Evolutionary conservation across 2,888 invertebrate genomes (phyloP), one percentile per base, ranked within the genome.

Genomic region (Drosophila monieri): DNA sequence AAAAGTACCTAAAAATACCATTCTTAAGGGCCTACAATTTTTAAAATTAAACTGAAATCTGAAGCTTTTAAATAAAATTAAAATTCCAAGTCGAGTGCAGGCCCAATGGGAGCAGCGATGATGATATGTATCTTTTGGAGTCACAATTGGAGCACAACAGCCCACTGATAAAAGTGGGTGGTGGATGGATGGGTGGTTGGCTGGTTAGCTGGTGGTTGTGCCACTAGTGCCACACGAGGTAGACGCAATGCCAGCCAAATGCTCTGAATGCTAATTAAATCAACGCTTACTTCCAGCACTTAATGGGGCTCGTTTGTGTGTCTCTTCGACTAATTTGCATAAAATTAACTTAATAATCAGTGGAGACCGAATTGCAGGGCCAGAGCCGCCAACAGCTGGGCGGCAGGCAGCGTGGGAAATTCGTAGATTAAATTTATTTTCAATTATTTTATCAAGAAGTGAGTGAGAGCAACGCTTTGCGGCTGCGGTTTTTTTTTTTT

Each of bases 381-480:
- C 27, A 27, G 9, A 27, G 27, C 27, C 9, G 27, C 27, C 27
- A 27, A 27, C 27, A 27, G 27, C 27, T 27, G 27, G 27, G 27
- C 27, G 27, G 27, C 27, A 44, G 43, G 55, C 70, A 84, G 78
- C 88, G 88, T 84, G 84, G 88, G 88, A 84, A 84, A 70, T 76
- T 64, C 18, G 52, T 73, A 84, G 88, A 86, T 83, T 88, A 88
- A 73, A 77, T 80, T 84, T 73, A 53, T 78, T 88, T 83, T 83
- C 84, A 86, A 86, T 88, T 88, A 84, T 88, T 83, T 83, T 83
- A 83, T 83, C 83, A 86, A n/a, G 35, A 35, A n/a, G n/a, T 6
- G 35, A 5, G 77, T 30, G 81, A 67, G 86, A 32, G 32, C 48
- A 53, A 37, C 59, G 66, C 58, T 86, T 84, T 86, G 85, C 56